Evolutionary conservation across 2,797 vertebrate genomes (phyloP), one percentile per base, ranked within the genome.

Genomic region (Philypnodon macrostomus): DNA sequence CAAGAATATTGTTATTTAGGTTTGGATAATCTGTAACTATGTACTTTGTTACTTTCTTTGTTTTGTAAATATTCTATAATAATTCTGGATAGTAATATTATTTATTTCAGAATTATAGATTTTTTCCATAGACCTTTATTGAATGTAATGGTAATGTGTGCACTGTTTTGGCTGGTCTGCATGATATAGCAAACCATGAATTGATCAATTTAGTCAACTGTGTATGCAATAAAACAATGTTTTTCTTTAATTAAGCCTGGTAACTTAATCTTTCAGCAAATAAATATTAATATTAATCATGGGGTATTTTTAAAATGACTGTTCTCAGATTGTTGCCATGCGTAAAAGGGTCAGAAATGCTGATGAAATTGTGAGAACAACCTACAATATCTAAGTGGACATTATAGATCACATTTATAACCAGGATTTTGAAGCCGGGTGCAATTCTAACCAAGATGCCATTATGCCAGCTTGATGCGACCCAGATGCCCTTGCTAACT

Each of bases 121-220:
- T 81, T 8, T 76, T 36, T 65, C 15, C 63, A 48, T 47, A 55
- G 12, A 64, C 35, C 18, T 30, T 12, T 13, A 48, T 34, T 36
- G 40, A 54, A 51, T 58, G 51, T 7, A 36, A 24, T 50, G 33
- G 17, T 39, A 41, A 57, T 75, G 51, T 69, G 58, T 2, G 13
- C 62, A 64, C 51, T 21, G 40, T 58, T 73, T 81, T 81, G 84
- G 58, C 68, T 79, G 90, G 91, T 94, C 90, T 89, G 82, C 77
- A 89, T 93, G 92, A 94, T 77, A 81, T 90, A 78, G 80, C 11
- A 15, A 70, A 53, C 83, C 87, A 83, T 83, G 75, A 90, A 92
- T 63, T 83, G 92, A 91, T 89, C 90, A 86, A 75, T 78, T 79
- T 33, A 58, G 62, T 65, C 63, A 47, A 41, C 57, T 75, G 72